These are phyloP conservation scores for Catharus ustulatus DNA, from an alignment of 2,797 vertebrate species.

Conservation along the genomic window DNA sequence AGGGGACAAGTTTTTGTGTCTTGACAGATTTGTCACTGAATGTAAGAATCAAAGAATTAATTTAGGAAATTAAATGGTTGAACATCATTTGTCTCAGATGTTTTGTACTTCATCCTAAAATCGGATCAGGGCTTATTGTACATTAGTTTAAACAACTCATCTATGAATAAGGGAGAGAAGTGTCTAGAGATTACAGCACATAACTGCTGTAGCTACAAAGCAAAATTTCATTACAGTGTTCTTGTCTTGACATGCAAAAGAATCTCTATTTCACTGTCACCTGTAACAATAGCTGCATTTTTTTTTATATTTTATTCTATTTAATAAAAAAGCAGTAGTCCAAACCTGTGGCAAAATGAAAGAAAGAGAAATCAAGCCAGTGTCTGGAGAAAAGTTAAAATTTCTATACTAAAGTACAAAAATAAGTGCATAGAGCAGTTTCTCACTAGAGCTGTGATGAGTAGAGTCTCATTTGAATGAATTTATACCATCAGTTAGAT, in stretches of 20 bases:
- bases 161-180: not conserved
- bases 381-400: not conserved
- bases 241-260: not conserved
- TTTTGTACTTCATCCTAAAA: not conserved
- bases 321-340: not conserved
- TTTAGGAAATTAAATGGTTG: not conserved
- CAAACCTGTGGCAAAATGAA: not conserved
- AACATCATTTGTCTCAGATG: not conserved
- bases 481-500: not conserved
- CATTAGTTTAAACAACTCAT: not conserved
- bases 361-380: not conserved
- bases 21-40: not conserved
- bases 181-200: not conserved
- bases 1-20: not conserved
- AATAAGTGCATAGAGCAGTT: not conserved
- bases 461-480: not conserved
- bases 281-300: not conserved
- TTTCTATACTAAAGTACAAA: not conserved
- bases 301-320: not conserved
- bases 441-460: not conserved
- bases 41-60: not conserved
- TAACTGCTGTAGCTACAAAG: not conserved
- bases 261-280: not conserved
- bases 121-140: not conserved
- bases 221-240: not conserved